A percentile compares a stretch with the other conserved stretches of the same genome.
These are phyloP conservation scores for Barypeithes pellucidus DNA, from an alignment of 2,888 invertebrate genomes.

Conservation along the genomic window DNA sequence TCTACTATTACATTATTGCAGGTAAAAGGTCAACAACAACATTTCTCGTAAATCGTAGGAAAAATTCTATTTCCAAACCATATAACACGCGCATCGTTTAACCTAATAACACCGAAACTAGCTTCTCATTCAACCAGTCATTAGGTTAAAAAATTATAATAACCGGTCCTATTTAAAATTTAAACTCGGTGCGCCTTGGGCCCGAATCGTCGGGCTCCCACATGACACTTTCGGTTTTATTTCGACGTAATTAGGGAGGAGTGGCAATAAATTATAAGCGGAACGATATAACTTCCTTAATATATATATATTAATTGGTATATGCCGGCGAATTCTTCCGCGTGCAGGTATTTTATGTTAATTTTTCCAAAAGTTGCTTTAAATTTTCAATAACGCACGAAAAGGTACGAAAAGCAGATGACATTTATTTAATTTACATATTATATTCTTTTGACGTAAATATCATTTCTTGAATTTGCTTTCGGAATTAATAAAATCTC, in stretches of 20 bases:
- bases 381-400: not conserved
- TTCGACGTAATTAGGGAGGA: conserved; percentile 21
- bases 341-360: not conserved
- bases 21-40: not conserved
- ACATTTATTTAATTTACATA: not conserved
- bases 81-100: not conserved
- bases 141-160: conserved; percentile 34
- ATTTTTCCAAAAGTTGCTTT: not conserved
- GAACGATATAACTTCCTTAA: conserved; percentile 9
- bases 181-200: conserved; percentile 21
- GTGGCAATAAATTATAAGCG: conserved; percentile 5
- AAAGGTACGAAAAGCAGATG: not conserved
- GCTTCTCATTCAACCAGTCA: conserved; percentile 15
- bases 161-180: conserved; percentile 29
- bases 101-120: conserved; percentile 32
- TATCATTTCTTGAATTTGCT: too few species aligned
- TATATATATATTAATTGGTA: not conserved
- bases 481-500: too few species aligned
- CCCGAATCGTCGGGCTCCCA: conserved; percentile 11
- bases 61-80: conserved; percentile 12
- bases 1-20: too few species aligned
- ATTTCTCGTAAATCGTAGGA: not conserved
- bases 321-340: not conserved
- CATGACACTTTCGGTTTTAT: conserved; percentile 36
- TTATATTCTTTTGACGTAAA: too few species aligned